Evolutionary conservation across 1,140 invertebrate genomes (phyloP).

Genomic region (Macrocentrus cingulum): DNA sequence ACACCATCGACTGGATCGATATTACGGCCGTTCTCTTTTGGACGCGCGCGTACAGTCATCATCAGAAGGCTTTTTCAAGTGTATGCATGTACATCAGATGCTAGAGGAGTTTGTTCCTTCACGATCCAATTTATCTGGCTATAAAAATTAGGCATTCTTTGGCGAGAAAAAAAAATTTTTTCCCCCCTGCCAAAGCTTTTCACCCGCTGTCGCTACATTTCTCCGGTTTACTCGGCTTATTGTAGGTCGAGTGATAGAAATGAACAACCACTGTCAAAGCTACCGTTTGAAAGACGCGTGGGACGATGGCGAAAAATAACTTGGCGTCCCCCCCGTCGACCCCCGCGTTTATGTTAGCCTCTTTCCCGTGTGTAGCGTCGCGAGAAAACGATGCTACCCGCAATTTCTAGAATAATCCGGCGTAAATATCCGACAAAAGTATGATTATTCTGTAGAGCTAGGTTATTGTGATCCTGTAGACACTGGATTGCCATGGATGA

Average conservation of each 20-base stretch:
- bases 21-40: constrained; percentile 50
- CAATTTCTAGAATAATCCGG: neutral
- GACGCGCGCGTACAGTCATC: constrained; percentile 31
- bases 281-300: constrained; percentile 23
- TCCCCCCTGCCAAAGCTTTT: too few relatives aligned
- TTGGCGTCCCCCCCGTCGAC: constrained; percentile 27
- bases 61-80: constrained; percentile 34
- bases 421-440: neutral
- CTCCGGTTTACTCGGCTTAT: too few relatives aligned
- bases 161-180: too few relatives aligned
- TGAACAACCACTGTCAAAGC: neutral
- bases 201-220: too few relatives aligned
- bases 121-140: neutral
- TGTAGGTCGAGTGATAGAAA: too few relatives aligned
- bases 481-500: too few relatives aligned
- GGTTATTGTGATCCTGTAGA: too few relatives aligned
- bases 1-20: constrained; percentile 47
- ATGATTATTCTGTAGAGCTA: neutral
- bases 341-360: neutral
- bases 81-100: constrained; percentile 10
- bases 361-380: constrained; percentile 23
- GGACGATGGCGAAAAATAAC: constrained; percentile 29
- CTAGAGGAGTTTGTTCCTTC: neutral
- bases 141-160: too few relatives aligned
- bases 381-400: constrained; percentile 9